phyloP scores from a whole-genome alignment of 2,888 invertebrate genomes.

The Plemyria rubiginata region DNA sequence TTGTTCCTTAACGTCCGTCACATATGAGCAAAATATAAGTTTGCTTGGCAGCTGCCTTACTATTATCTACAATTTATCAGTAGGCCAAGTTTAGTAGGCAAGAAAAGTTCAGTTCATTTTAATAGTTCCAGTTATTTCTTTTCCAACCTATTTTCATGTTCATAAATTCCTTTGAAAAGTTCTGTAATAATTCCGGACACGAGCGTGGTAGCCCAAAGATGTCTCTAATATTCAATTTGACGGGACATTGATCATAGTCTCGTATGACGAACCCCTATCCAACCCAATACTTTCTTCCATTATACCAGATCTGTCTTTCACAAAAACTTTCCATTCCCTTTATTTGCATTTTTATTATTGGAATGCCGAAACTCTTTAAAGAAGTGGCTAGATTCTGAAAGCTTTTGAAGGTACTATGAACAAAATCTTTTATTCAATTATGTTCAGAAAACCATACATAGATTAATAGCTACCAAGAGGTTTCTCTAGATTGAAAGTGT shows the following conservation, averaged over 20 bases:
- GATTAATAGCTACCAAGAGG: conserved; percentile 4
- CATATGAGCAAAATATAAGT: too few relatives aligned
- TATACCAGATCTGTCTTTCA: conserved; percentile 51
- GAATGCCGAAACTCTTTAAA: conserved; percentile 4
- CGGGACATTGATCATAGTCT: conserved; percentile 72
- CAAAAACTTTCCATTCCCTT: conserved; percentile 44
- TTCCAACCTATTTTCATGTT: conserved; percentile 16
- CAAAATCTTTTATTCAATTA: conserved; percentile 20
- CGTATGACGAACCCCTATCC: conserved; percentile 60
- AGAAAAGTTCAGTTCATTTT: too few relatives aligned
- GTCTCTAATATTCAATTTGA: conserved; percentile 71
- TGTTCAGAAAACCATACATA: conserved; percentile 7
- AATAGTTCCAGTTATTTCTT: not conserved
- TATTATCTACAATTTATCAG: too few relatives aligned
- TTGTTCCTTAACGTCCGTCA: too few relatives aligned
- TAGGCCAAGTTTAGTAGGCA: too few relatives aligned
- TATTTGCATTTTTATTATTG: conserved; percentile 46
- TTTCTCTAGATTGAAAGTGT: conserved; percentile 20
- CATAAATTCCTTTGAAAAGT: conserved; percentile 23
- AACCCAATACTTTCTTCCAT: conserved; percentile 57
- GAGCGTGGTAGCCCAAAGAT: conserved; percentile 43
- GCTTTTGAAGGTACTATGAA: conserved; percentile 9
- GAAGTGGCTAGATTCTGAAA: conserved; percentile 14
- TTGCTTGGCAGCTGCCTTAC: too few relatives aligned
- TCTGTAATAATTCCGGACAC: conserved; percentile 33